Conservation (phyloP, 2,888 invertebrate genomes). For the Ceraclea dissimilis region DNA sequence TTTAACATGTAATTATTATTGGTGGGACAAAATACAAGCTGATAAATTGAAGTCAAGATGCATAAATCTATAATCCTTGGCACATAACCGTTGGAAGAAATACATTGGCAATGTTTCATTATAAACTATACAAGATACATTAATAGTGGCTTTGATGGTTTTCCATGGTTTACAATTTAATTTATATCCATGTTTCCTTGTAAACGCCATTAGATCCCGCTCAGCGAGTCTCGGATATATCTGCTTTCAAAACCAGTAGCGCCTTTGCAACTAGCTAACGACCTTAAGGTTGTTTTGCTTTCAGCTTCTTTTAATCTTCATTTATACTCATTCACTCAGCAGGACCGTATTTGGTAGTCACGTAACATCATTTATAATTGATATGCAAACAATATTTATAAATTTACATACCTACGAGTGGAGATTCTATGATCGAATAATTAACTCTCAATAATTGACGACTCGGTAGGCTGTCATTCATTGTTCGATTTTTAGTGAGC, state of each 20-base stretch:
- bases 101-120: not conserved
- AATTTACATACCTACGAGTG: no score
- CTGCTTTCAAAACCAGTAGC: constrained; percentile 23
- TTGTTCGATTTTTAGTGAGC: no score
- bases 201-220: constrained; percentile 2
- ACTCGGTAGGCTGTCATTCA: no score
- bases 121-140: not conserved
- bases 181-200: not conserved
- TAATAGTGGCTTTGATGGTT: no score
- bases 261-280: constrained; percentile 16
- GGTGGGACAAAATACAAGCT: not conserved
- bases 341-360: not conserved
- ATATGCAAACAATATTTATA: no score
- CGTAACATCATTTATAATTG: no score
- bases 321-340: constrained; percentile 13
- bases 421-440: no score
- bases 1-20: not conserved
- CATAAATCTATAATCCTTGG: not conserved
- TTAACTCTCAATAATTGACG: no score
- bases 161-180: not conserved
- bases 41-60: not conserved
- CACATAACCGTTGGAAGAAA: not conserved
- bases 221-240: not conserved
- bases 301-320: not conserved
- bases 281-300: constrained; percentile 8